Evolutionary conservation across 2,797 vertebrate species (phyloP), one percentile per base, ranked within the genome.

Genomic region (Cephalopachus bancanus): DNA sequence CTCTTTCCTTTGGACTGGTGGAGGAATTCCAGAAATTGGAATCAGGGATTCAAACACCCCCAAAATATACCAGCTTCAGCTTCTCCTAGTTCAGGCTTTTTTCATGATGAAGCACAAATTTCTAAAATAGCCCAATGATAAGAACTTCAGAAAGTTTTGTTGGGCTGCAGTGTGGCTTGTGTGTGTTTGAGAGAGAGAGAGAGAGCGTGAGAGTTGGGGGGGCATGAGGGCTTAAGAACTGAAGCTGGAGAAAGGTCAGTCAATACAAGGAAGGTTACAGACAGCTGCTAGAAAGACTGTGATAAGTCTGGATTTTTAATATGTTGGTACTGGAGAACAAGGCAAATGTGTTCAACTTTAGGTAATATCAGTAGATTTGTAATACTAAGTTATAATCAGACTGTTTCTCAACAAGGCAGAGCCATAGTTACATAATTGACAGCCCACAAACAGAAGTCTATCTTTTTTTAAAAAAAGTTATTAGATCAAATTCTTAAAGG

Each of bases 201-300:
- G 44, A 44, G 64, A 7, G 10, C 11, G 6, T 0, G 11, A n/a
- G 16, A 1, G 1, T 3, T 20, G 49, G 4, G 3, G 7, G 15
- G 20, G 0, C 44, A 44, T 55, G 14, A 51, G 10, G 15, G 0
- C 5, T 20, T 2, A 65, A 17, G 9, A 33, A 28, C 9, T n/a
- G 0, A 6, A 4, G 2, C 26, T 26, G 28, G 28, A 28, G 30
- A 16, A 0, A 0, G n/a, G 5, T 44, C 30, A 20, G 12, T 20
- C 10, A n/a, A 8, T 1, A 5, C 28, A 5, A 15, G 37, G 17
- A 57, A 62, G 30, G 19, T 0, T 2, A 0, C 4, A 5, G 8
- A 11, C 9, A 24, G 0, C 11, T 80, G 14, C 0, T 26, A 28
- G 57, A 26, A 7, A 37, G 57, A 24, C 3, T 44, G 5, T 3